Evolutionary conservation across 2,888 invertebrate species (phyloP).

Genomic region (Parelbella ahira): DNA sequence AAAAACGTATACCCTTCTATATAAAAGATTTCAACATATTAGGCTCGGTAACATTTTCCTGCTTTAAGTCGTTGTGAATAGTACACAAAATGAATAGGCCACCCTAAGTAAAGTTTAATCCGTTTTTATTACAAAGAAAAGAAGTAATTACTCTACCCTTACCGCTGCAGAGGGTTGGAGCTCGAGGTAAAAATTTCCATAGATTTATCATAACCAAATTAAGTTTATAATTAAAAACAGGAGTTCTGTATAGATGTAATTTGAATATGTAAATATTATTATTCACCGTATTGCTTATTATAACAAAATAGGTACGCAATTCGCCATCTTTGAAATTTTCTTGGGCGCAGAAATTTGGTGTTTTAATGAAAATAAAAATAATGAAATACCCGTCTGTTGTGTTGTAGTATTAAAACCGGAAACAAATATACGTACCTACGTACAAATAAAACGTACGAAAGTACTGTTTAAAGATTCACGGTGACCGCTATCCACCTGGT

Average conservation of each 20-base stretch:
- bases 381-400: too few species aligned
- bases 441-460: too few species aligned
- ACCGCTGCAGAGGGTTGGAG: slow-evolving; percentile 73
- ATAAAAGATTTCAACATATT: slow-evolving; percentile 4
- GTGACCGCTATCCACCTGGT: too few species aligned
- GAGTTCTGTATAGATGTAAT: slow-evolving; percentile 78
- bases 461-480: too few species aligned
- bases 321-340: slow-evolving; percentile 34
- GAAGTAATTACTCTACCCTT: slow-evolving; percentile 80
- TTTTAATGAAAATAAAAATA: slow-evolving; percentile 1
- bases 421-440: neutral
- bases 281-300: slow-evolving; percentile 54
- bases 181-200: slow-evolving; percentile 79
- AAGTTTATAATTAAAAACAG: slow-evolving; percentile 81
- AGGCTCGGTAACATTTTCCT: slow-evolving; percentile 56
- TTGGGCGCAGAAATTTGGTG: slow-evolving; percentile 3
- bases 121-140: slow-evolving; percentile 81
- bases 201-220: slow-evolving; percentile 81
- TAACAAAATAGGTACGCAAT: slow-evolving; percentile 35
- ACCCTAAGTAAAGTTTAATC: slow-evolving; percentile 81
- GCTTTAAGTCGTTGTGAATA: slow-evolving; percentile 73
- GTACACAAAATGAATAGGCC: slow-evolving; percentile 78
- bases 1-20: too few species aligned
- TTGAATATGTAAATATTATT: slow-evolving; percentile 76
- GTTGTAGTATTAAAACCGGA: too few species aligned